phyloP scores from a whole-genome alignment of 2,113 vertebrate genomes.

The Hipposideros armiger region DNA sequence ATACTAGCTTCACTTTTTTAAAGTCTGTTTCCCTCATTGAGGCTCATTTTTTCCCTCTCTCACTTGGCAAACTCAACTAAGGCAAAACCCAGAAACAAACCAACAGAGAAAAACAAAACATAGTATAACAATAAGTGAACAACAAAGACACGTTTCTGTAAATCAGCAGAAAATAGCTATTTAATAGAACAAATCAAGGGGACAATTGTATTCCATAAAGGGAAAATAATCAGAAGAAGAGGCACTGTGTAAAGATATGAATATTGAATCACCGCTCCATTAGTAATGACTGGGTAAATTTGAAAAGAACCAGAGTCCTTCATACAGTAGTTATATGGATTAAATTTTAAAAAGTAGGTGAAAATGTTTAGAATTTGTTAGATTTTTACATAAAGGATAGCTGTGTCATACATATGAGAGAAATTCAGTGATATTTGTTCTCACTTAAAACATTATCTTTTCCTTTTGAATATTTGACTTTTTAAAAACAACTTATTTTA shows the following conservation, averaged over 20 bases:
- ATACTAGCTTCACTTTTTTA: neutral
- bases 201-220: neutral
- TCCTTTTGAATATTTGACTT: neutral
- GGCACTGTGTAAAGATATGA: rapidly evolving
- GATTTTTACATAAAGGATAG: neutral
- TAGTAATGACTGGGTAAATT: neutral
- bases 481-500: neutral
- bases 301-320: neutral
- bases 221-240: neutral
- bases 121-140: neutral
- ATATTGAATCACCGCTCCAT: neutral
- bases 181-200: neutral
- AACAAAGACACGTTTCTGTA: neutral
- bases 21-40: neutral
- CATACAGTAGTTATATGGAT: neutral
- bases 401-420: neutral
- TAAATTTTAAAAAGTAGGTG: neutral
- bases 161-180: neutral
- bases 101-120: neutral
- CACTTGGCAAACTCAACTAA: neutral
- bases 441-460: neutral
- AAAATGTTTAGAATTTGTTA: neutral
- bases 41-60: neutral
- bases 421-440: neutral
- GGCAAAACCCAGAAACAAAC: neutral